Base-by-base conservation (phyloP, 2,888 invertebrate genomes). In the Homarus gammarus region DNA sequence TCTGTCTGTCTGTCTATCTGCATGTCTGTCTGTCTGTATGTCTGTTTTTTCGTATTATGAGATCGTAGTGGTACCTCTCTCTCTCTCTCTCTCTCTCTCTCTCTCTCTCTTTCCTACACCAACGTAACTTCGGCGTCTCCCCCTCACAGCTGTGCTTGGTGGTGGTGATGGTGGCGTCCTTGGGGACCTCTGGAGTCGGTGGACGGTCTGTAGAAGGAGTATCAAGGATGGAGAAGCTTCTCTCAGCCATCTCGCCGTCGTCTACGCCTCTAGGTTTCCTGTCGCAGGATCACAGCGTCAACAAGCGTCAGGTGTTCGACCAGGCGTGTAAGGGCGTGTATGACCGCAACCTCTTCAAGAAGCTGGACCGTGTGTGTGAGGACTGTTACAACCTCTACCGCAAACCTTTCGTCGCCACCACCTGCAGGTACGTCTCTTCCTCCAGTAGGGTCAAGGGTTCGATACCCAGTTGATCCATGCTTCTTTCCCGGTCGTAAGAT, bases 331-430 rank as follows among this genome's bases (percentile, higher is more conserved):
- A 91, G 72, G 91, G 91, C 0, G 78, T 89, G 12, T 91, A 88
- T 56, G 86, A 89, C 86, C 72, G 88, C 2, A 64, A 51, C 12
- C 51, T 90, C 12, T 88, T 90, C 82, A 44, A 44, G 38, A 83
- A 91, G 72, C 73, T 91, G 27, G 88, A 90, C 31, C 70, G 82
- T 1, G 91, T 91, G 1, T 91, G 91, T 51, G 90, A 91, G 10
- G 91, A 90, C 49, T 91, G 91, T 82, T 91, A 91, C 81, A 91
- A 91, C 83, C 84, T 91, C 27, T 91, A 91, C 70, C 79, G 91
- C 27, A 91, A 88, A 44, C 83, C 91, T n/a, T 77, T 72, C 79
- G 88, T 91, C 8, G 79, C 82, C 6, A 78, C 56, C 70, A 84
- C 61, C 40, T 91, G 91, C 91, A 91, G 88, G 91, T 91, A 61